These are phyloP conservation scores for Potorous gilbertii DNA, from an alignment of 2,797 vertebrate species.

Conservation along the genomic window DNA sequence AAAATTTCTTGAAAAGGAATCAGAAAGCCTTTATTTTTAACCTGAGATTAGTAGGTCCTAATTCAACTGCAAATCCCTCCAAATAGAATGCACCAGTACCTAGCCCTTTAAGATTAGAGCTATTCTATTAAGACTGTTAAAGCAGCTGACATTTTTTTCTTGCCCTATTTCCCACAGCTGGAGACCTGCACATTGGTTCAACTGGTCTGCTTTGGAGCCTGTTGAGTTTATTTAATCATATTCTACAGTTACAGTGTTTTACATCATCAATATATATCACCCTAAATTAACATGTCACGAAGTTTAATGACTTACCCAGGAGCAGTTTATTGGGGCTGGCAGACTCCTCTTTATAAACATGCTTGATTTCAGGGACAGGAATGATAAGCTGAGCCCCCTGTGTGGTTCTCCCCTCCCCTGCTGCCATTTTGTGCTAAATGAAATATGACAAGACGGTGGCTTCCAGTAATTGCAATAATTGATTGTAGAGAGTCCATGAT, in stretches of 20 bases:
- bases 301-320: conserved; percentile 71
- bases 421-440: conserved; percentile 80
- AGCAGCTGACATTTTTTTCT: not conserved
- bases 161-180: not conserved
- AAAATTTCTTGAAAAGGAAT: not conserved
- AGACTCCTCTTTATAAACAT: conserved; percentile 72
- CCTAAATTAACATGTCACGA: conserved; percentile 69
- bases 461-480: conserved; percentile 83
- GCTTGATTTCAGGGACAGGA: conserved; percentile 44
- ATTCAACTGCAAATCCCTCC: not conserved
- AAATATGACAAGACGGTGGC: conserved; percentile 83
- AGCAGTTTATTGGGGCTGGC: conserved; percentile 66
- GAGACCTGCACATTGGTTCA: not conserved
- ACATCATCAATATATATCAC: conserved; percentile 64
- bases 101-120: not conserved
- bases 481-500: conserved; percentile 80
- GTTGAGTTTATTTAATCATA: conserved; percentile 59
- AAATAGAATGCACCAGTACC: not conserved
- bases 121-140: not conserved
- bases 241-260: conserved; percentile 62
- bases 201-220: conserved; percentile 44
- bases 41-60: not conserved
- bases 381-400: conserved; percentile 58
- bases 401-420: conserved; percentile 72
- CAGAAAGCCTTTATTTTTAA: not conserved